Conservation (phyloP, 2,797 vertebrate species). For the Halcyon chelicuti region DNA sequence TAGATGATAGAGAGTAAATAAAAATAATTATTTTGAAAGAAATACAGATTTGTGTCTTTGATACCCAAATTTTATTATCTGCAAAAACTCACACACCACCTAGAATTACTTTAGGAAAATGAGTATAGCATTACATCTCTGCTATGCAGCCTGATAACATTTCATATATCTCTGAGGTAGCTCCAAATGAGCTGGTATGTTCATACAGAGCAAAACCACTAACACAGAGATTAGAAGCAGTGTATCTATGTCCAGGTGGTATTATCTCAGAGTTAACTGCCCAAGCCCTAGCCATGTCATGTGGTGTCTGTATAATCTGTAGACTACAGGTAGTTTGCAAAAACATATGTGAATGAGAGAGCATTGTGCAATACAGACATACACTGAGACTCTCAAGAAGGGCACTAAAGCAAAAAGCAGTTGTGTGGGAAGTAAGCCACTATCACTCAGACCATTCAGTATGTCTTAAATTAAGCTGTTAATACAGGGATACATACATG, state of each 20-base stretch:
- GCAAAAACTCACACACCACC: not conserved
- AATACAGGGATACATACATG: not conserved
- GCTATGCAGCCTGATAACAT: not conserved
- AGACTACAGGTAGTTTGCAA: not conserved
- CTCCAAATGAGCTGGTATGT: not conserved
- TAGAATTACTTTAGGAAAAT: not conserved
- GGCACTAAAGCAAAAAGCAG: not conserved
- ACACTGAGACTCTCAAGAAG: not conserved
- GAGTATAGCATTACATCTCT: not conserved
- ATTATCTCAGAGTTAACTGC: not conserved
- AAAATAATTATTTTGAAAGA: not conserved
- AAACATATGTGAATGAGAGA: not conserved
- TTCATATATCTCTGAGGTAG: not conserved
- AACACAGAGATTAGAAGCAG: not conserved
- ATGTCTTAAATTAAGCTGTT: not conserved
- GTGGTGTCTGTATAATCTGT: not conserved
- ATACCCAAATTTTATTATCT: not conserved
- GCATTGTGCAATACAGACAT: rapidly evolving
- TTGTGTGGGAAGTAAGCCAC: not conserved
- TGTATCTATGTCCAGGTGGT: not conserved
- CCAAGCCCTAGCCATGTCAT: not conserved
- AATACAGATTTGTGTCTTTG: not conserved
- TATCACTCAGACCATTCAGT: not conserved
- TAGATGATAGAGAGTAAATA: not conserved
- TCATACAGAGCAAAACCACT: not conserved